A percentile compares a stretch with the other conserved stretches of the same genome.
These are phyloP conservation scores for Zaprionus camerounensis DNA, from an alignment of 1,140 invertebrate species.

Conservation along the genomic window DNA sequence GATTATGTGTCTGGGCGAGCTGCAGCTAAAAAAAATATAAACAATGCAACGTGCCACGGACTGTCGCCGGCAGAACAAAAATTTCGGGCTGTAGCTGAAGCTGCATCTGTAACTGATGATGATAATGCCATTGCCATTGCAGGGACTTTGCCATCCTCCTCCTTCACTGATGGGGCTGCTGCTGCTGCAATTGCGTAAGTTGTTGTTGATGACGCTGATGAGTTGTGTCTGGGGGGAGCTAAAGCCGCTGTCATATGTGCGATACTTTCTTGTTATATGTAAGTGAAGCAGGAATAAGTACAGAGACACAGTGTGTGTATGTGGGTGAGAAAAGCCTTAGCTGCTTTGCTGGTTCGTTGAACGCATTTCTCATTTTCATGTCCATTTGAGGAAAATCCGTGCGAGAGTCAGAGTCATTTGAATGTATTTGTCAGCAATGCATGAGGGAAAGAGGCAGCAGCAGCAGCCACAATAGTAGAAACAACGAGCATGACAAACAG, in stretches of 20 bases:
- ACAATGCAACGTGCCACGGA: constrained; percentile 38
- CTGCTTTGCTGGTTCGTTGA: constrained; percentile 75
- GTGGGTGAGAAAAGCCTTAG: constrained; percentile 41
- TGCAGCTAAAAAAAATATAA: constrained; percentile 31
- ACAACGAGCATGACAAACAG: constrained; percentile 72
- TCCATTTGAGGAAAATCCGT: constrained; percentile 76
- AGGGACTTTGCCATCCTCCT: neutral
- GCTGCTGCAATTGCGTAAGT: constrained; percentile 26
- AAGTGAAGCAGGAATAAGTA: constrained; percentile 30
- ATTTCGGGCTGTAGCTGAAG: constrained; percentile 9
- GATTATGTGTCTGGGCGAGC: constrained; percentile 50
- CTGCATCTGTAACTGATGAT: neutral
- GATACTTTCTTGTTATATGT: constrained; percentile 55
- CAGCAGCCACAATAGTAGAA: constrained; percentile 1
- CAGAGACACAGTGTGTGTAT: constrained; percentile 15
- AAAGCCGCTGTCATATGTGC: constrained; percentile 37
- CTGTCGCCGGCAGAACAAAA: constrained; percentile 23
- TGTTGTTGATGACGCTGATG: constrained; percentile 61
- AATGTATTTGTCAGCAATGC: constrained; percentile 68
- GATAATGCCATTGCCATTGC: constrained; percentile 22
- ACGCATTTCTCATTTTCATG: constrained; percentile 81
- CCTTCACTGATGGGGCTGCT: neutral
- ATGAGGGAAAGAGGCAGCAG: constrained; percentile 3
- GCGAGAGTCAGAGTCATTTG: constrained; percentile 63
- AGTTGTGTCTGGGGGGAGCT: constrained; percentile 67